These are phyloP conservation scores for Zelostemma sp. DNA, from an alignment of 1,140 invertebrate genomes.

Conservation along the genomic window DNA sequence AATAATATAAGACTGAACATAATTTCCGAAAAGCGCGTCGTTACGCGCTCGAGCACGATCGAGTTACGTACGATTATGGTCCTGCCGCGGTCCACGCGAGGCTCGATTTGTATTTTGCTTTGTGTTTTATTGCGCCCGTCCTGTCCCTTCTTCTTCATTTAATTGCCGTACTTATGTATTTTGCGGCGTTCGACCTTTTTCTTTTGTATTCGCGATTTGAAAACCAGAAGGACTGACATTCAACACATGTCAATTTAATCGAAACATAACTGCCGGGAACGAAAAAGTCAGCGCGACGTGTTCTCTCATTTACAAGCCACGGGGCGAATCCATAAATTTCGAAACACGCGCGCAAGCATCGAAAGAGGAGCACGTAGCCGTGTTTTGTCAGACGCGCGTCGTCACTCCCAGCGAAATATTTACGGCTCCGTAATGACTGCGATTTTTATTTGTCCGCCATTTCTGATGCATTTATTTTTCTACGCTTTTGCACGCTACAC, in stretches of 20 bases:
- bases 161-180: neutral
- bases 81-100: neutral
- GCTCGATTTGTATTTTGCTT: conserved; percentile 6
- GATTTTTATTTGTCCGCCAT: conserved; percentile 22
- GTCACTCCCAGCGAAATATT: neutral
- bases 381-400: conserved; percentile 12
- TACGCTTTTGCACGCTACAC: conserved; percentile 8
- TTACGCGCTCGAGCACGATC: conserved; percentile 6
- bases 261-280: neutral
- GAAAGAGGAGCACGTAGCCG: neutral
- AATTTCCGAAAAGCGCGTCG: neutral
- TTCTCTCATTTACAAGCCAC: neutral
- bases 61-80: conserved; percentile 9
- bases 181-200: neutral
- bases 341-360: neutral
- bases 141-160: conserved; percentile 6
- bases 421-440: conserved; percentile 11
- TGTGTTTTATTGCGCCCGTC: conserved; percentile 4
- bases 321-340: conserved; percentile 4
- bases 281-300: neutral
- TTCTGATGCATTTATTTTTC: conserved; percentile 25
- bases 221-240: conserved; percentile 4
- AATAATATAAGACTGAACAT: conserved; percentile 8
- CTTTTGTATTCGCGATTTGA: neutral
- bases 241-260: conserved; percentile 7